These are phyloP conservation scores for Cherax quadricarinatus DNA, from an alignment of 1,140 invertebrate genomes.

Conservation along the genomic window DNA sequence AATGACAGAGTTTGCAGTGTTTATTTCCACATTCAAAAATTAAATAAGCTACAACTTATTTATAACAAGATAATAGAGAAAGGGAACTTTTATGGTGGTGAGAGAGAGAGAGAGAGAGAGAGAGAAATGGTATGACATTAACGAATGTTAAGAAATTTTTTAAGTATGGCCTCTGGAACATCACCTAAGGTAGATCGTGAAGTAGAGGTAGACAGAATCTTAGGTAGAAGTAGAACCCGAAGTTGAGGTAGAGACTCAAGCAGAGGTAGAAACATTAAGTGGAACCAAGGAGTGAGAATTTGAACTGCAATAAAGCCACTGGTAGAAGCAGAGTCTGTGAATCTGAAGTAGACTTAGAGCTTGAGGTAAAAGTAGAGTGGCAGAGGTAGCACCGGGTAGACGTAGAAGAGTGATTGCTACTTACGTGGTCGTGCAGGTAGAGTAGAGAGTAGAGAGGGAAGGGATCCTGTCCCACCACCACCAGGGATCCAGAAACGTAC, in stretches of 20 bases:
- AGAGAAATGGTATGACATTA: neutral
- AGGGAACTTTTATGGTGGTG: no score
- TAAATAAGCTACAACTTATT: no score
- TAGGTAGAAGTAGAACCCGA: neutral
- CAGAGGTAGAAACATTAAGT: conserved; percentile 4
- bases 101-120: conserved; percentile 4
- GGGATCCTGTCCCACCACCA: conserved; percentile 43
- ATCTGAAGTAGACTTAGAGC: neutral
- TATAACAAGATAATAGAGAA: no score
- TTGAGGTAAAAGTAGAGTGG: neutral
- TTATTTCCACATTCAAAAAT: no score
- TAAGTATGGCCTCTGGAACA: no score
- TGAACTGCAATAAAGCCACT: neutral
- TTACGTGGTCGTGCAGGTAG: conserved; percentile 56
- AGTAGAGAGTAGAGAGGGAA: conserved; percentile 65
- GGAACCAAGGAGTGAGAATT: neutral
- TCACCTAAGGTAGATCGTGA: no score
- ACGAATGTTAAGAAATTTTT: no score
- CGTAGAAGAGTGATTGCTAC: conserved; percentile 1
- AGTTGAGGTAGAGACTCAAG: neutral
- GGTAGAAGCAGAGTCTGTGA: neutral
- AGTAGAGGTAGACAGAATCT: neutral
- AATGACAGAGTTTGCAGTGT: no score
- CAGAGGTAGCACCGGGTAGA: neutral
- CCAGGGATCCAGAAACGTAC: neutral